Percentiles rank a stretch among this genome's conserved stretches.
Conservation (phyloP, 92 coral and sea anemone species). For the Zoanthus gigantus region DNA sequence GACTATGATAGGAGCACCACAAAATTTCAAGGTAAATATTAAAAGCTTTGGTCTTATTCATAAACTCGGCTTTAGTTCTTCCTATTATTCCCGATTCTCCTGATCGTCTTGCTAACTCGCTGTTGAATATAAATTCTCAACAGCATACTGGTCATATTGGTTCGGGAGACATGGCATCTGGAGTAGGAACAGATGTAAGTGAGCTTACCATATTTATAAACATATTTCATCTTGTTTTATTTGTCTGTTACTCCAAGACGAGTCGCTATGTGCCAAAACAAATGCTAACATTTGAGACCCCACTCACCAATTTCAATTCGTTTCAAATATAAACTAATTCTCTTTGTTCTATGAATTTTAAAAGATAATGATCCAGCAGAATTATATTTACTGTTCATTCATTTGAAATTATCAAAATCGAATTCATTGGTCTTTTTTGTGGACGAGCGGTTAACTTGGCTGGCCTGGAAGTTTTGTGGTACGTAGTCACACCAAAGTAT, state of each 20-base stretch:
- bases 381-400: neutral
- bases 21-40: conserved; percentile 79
- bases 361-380: neutral
- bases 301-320: conserved; percentile 17
- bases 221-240: conserved; percentile 6
- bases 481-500: neutral
- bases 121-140: conserved; percentile 24
- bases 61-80: neutral
- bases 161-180: conserved; percentile 94
- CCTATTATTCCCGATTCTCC: neutral
- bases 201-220: conserved; percentile 9
- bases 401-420: conserved; percentile 8
- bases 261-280: conserved; percentile 20
- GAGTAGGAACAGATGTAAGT: conserved; percentile 87
- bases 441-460: neutral
- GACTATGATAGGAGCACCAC: conserved; percentile 86
- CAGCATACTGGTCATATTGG: conserved; percentile 96
- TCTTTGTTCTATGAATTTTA: neutral
- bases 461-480: neutral
- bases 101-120: neutral
- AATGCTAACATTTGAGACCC: neutral
- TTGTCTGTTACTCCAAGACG: neutral
- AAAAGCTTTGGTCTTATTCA: neutral
- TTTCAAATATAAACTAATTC: conserved; percentile 8
- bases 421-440: conserved; percentile 7